Evolutionary conservation across 1,140 invertebrate genomes (phyloP).

Genomic region (Papilio dardanus): DNA sequence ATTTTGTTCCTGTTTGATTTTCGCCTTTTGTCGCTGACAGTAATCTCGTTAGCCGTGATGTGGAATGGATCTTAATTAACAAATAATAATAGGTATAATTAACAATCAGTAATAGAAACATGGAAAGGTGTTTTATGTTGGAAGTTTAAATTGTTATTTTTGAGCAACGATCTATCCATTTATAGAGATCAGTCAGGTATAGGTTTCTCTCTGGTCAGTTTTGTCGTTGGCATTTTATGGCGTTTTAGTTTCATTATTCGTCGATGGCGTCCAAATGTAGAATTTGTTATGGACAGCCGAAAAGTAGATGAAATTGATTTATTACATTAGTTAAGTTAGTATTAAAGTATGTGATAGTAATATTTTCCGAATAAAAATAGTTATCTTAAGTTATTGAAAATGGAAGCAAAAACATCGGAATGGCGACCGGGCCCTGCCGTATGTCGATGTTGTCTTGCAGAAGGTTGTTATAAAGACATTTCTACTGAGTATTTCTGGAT

Average conservation of each 20-base stretch:
- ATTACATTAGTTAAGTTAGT: slow-evolving; percentile 40
- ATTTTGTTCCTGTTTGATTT: no score
- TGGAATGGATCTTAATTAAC: no score
- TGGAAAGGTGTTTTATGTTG: no score
- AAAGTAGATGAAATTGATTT: slow-evolving; percentile 38
- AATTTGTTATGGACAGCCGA: slow-evolving; percentile 25
- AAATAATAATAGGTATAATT: no score
- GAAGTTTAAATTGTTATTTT: no score
- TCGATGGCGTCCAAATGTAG: slow-evolving; percentile 47
- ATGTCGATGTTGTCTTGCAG: slow-evolving; percentile 72
- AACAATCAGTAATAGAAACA: no score
- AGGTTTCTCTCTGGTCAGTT: no score
- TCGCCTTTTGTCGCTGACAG: no score
- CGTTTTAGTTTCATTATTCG: neutral
- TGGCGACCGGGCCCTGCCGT: slow-evolving; percentile 74
- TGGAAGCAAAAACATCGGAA: slow-evolving; percentile 66
- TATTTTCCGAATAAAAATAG: slow-evolving; percentile 59
- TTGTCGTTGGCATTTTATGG: neutral
- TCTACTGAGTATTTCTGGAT: slow-evolving; percentile 79
- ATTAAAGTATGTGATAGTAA: slow-evolving; percentile 54
- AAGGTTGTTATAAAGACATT: slow-evolving; percentile 77
- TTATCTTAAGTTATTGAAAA: slow-evolving; percentile 53
- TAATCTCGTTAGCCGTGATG: no score
- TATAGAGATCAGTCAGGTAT: neutral
- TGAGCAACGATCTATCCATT: neutral